Evolutionary conservation across 2,888 invertebrate species (phyloP).

Genomic region (Habroteleia sp.): DNA sequence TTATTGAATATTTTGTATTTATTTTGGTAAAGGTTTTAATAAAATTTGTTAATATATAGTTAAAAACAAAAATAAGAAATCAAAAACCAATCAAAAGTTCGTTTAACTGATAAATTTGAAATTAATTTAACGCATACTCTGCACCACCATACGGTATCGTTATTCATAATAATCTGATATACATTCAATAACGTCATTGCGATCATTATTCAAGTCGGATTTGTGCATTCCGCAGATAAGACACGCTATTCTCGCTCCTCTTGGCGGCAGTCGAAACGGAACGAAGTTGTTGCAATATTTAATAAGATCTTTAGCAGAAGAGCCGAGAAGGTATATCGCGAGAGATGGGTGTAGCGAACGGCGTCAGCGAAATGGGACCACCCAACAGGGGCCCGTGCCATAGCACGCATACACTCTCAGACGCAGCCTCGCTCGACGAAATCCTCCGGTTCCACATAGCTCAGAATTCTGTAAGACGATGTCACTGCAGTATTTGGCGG

Average conservation of each 20-base stretch:
- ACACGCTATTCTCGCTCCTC: constrained; percentile 61
- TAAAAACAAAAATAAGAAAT: not conserved
- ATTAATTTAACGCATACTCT: constrained; percentile 33
- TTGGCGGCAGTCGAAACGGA: constrained; percentile 65
- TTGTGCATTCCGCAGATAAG: constrained; percentile 68
- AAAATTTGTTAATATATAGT: too few species aligned
- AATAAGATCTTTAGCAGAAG: constrained; percentile 77
- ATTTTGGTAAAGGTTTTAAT: too few species aligned
- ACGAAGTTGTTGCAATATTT: constrained; percentile 76
- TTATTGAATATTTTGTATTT: too few species aligned
- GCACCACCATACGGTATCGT: constrained; percentile 28
- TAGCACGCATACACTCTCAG: constrained; percentile 71
- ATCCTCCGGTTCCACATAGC: constrained; percentile 72
- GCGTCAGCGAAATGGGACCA: constrained; percentile 80
- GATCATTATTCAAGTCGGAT: constrained; percentile 63
- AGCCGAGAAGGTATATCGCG: constrained; percentile 74
- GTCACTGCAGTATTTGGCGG: constrained; percentile 62
- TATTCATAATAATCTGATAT: constrained; percentile 57
- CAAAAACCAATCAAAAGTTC: constrained; percentile 10
- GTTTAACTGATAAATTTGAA: constrained; percentile 35
- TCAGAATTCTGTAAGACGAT: constrained; percentile 66
- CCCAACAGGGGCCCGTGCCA: constrained; percentile 77
- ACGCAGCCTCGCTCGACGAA: constrained; percentile 62
- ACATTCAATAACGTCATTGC: constrained; percentile 60
- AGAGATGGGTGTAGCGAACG: constrained; percentile 78